Evolutionary conservation across 2,888 invertebrate species (phyloP).

Genomic region (Magallana nippona): DNA sequence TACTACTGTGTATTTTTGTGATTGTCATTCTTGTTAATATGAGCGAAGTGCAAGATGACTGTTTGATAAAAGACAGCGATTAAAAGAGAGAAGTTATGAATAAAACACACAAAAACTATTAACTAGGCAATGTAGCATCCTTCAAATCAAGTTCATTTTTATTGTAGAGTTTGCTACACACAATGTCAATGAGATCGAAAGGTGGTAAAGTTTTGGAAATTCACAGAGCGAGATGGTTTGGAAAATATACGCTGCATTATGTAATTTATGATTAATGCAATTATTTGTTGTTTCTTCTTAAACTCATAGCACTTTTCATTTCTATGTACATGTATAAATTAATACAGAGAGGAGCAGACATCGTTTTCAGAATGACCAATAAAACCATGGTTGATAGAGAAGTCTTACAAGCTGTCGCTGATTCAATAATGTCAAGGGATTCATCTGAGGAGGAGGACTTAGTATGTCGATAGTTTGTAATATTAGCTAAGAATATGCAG

Average conservation of each 20-base stretch:
- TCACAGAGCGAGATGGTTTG: background rate
- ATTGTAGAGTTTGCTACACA: background rate
- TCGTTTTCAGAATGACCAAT: background rate
- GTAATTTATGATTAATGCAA: background rate
- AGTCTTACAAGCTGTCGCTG: background rate
- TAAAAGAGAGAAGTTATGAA: too few species aligned
- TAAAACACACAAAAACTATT: too few species aligned
- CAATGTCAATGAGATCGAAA: background rate
- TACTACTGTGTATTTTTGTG: too few species aligned
- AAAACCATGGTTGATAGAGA: background rate
- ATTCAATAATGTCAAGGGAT: background rate
- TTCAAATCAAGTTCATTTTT: background rate
- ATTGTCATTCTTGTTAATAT: too few species aligned
- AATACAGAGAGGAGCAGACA: background rate
- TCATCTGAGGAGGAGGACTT: background rate
- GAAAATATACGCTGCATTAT: background rate
- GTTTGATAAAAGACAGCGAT: too few species aligned
- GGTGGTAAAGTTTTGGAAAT: conserved; percentile 23
- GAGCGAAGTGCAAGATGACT: too few species aligned
- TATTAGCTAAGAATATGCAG: too few species aligned
- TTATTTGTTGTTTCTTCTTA: too few species aligned
- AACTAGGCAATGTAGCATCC: too few species aligned
- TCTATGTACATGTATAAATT: background rate
- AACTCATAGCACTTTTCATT: too few species aligned
- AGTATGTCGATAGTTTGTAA: background rate